phyloP scores from a whole-genome alignment of 1,140 invertebrate genomes.

The Heliconius eleuchia region DNA sequence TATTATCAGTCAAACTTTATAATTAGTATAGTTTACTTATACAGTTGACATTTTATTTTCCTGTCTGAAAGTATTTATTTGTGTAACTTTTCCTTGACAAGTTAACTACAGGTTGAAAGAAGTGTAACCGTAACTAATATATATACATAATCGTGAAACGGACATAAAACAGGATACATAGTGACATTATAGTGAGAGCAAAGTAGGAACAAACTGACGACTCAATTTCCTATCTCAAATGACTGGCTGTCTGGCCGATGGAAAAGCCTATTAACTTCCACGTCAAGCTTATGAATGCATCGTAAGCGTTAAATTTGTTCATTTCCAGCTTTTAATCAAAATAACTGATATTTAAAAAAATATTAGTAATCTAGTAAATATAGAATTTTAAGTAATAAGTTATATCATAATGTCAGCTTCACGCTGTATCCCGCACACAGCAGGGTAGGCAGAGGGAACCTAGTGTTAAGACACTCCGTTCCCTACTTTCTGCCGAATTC shows the following conservation, averaged over 20 bases:
- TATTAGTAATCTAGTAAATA: too few species aligned
- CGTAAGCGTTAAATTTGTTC: not conserved
- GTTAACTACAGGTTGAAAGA: not conserved
- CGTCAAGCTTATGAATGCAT: constrained; percentile 14
- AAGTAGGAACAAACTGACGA: constrained; percentile 24
- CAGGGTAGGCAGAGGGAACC: too few species aligned
- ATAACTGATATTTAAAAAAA: not conserved
- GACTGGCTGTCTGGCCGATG: constrained; percentile 22
- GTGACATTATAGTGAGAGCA: constrained; percentile 33
- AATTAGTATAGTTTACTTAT: not conserved
- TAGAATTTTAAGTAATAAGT: not conserved
- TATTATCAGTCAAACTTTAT: not conserved
- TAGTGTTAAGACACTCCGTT: too few species aligned
- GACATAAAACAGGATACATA: constrained; percentile 29
- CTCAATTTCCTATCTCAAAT: constrained; percentile 36
- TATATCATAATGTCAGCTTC: too few species aligned
- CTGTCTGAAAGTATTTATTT: not conserved
- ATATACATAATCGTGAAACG: constrained; percentile 23
- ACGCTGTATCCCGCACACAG: too few species aligned
- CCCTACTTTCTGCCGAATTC: too few species aligned
- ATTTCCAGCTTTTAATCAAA: not conserved
- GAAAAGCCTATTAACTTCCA: constrained; percentile 23
- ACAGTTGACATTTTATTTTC: not conserved
- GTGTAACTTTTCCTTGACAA: constrained; percentile 15
- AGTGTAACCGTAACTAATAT: constrained; percentile 20